These are phyloP conservation scores for Astreopora myriophthalma DNA, from an alignment of 64 coral and sea anemone genomes.

Conservation along the genomic window DNA sequence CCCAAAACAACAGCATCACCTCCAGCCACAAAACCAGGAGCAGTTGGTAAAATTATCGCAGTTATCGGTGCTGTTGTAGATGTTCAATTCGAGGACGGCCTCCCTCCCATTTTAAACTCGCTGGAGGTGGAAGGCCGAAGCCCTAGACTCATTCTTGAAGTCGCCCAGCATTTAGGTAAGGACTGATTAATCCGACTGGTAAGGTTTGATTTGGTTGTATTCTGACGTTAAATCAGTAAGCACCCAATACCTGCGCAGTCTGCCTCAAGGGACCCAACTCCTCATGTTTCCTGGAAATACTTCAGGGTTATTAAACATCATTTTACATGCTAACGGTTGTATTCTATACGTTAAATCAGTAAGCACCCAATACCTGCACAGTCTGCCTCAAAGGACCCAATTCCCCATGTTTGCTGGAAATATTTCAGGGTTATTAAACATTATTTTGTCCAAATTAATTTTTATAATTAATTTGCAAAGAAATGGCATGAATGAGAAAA, in stretches of 20 bases:
- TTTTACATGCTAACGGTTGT: too few species aligned
- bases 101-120: slow-evolving; percentile 95
- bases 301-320: too few species aligned
- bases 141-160: slow-evolving; percentile 92
- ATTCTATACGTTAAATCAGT: neutral
- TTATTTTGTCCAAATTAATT: too few species aligned
- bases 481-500: too few species aligned
- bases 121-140: slow-evolving; percentile 91
- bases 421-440: too few species aligned
- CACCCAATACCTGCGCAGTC: too few species aligned
- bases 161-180: slow-evolving; percentile 99
- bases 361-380: too few species aligned
- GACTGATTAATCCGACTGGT: neutral
- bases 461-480: too few species aligned
- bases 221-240: neutral
- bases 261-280: too few species aligned
- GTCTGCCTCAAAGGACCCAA: too few species aligned
- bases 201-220: neutral
- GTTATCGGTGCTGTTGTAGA: slow-evolving; percentile 99
- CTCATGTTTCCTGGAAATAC: too few species aligned
- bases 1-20: slow-evolving; percentile 45
- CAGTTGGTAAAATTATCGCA: slow-evolving; percentile 87
- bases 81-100: slow-evolving; percentile 96
- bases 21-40: slow-evolving; percentile 69
- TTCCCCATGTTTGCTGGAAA: too few species aligned